These are phyloP conservation scores for Auanema freiburgensis DNA, from an alignment of 2,888 invertebrate genomes.

Conservation along the genomic window DNA sequence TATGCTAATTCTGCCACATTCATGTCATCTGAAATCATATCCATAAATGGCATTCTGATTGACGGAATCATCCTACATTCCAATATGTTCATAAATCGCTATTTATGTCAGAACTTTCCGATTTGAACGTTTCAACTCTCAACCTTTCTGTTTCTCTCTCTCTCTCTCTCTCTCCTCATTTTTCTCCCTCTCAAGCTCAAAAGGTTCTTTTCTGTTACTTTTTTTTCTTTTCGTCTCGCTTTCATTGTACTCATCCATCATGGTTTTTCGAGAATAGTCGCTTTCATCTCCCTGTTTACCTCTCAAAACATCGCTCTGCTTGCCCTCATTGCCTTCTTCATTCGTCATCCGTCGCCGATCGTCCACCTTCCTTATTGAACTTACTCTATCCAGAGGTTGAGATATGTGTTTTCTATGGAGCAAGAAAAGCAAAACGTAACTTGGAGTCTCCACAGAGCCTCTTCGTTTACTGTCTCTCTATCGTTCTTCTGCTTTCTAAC, in stretches of 20 bases:
- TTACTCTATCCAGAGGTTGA: background rate
- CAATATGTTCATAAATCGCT: too few species aligned
- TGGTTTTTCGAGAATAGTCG: background rate
- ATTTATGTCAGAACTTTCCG: too few species aligned
- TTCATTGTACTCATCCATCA: background rate
- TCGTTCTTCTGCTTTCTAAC: too few species aligned
- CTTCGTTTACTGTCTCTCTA: background rate
- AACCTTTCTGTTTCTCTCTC: background rate
- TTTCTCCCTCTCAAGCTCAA: background rate
- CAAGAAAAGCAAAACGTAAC: constrained; percentile 4
- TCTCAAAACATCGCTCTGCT: background rate
- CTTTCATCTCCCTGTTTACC: constrained; percentile 7
- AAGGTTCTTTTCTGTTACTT: background rate
- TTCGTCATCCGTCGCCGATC: background rate
- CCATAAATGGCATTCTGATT: too few species aligned
- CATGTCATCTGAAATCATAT: too few species aligned
- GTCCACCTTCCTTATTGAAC: too few species aligned
- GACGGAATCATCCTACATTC: too few species aligned
- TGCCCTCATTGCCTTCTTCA: background rate
- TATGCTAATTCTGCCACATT: too few species aligned
- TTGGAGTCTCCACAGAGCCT: background rate
- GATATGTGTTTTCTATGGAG: constrained; percentile 6
- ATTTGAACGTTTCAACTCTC: background rate
- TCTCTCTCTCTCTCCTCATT: background rate
- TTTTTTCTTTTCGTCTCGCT: background rate